Conservation (phyloP, 2,888 invertebrate genomes). For the Ditylenchus weischeri region DNA sequence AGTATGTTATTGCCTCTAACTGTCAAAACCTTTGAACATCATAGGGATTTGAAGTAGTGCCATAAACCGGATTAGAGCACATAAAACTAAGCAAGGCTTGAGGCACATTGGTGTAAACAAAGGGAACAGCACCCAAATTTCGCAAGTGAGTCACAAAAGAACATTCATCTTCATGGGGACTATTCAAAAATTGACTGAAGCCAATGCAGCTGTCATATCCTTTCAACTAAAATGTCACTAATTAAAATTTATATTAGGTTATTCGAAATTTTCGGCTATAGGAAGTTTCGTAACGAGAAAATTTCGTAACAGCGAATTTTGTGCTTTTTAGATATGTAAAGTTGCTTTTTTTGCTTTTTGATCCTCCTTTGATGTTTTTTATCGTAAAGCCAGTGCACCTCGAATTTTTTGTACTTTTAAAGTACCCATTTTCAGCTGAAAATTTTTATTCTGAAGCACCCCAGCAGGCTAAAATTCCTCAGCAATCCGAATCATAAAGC, state of each 20-base stretch:
- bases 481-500: too few species aligned
- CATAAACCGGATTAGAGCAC: slow-evolving; percentile 60
- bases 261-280: background rate
- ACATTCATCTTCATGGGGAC: slow-evolving; percentile 48
- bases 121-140: slow-evolving; percentile 62
- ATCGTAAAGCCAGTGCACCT: too few species aligned
- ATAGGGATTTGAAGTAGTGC: slow-evolving; percentile 61
- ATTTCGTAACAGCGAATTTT: too few species aligned
- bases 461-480: too few species aligned
- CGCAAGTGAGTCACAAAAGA: slow-evolving; percentile 44
- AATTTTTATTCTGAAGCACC: too few species aligned
- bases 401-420: too few species aligned
- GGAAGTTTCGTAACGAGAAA: too few species aligned
- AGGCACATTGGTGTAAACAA: slow-evolving; percentile 62
- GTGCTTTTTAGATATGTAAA: too few species aligned
- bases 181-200: slow-evolving; percentile 55
- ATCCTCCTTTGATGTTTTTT: too few species aligned
- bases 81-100: slow-evolving; percentile 57
- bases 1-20: too few species aligned
- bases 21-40: slow-evolving; percentile 42
- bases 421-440: too few species aligned
- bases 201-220: slow-evolving; percentile 59
- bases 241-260: background rate
- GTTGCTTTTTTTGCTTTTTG: too few species aligned
- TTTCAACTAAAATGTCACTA: slow-evolving; percentile 44